phyloP scores from a whole-genome alignment of 1,140 invertebrate species.

The Formica selysi region DNA sequence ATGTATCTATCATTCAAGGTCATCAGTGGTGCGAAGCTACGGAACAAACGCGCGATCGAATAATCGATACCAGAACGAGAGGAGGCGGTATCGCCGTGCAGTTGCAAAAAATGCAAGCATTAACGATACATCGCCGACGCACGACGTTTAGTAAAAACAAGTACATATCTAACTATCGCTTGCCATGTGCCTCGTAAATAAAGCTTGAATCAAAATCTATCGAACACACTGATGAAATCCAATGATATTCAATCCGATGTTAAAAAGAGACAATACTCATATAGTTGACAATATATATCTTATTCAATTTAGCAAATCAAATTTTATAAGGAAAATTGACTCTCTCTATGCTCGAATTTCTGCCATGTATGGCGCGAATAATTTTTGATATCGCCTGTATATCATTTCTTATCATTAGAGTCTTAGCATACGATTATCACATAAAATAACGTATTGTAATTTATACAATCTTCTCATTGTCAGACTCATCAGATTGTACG shows the following conservation, averaged over 20 bases:
- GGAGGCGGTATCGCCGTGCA: not conserved
- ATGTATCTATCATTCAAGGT: constrained; percentile 48
- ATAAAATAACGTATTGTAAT: constrained; percentile 5
- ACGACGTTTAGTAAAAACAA: not conserved
- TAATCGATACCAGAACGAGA: constrained; percentile 30
- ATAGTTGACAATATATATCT: not conserved
- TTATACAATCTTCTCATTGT: not conserved
- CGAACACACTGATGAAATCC: not conserved
- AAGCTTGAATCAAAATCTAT: not conserved
- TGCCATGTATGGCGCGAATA: not conserved
- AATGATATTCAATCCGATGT: not conserved
- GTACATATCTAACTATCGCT: not conserved
- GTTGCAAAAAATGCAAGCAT: constrained; percentile 14
- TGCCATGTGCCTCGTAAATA: not conserved
- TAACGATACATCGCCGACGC: not conserved
- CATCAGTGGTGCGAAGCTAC: not conserved
- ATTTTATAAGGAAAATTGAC: not conserved
- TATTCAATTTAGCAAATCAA: not conserved
- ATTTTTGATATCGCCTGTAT: not conserved
- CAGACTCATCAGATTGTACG: not conserved
- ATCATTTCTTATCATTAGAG: not conserved
- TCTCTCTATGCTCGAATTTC: not conserved
- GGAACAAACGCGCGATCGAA: constrained; percentile 51
- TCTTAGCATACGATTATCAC: constrained; percentile 4
- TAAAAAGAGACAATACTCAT: not conserved